Evolutionary conservation across 2,888 invertebrate genomes (phyloP), one percentile per base, ranked within the genome.

Genomic region (Glaucopsyche alexis): DNA sequence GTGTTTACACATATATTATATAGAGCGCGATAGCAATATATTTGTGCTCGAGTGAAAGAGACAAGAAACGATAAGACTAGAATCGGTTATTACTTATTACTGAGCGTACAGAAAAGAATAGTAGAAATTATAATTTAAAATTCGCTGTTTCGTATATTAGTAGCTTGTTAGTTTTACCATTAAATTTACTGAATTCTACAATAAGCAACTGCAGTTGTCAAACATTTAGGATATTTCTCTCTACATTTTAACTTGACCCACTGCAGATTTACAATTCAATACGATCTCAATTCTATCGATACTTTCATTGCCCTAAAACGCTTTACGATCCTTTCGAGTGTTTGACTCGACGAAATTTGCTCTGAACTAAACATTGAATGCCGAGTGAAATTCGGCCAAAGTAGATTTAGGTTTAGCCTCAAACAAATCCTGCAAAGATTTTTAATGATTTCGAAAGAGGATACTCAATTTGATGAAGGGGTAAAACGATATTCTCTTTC

Each of bases 271-370:
- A 67, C 67, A 67, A 60, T 38, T 60, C 42, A 45, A 47, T 29
- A 42, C 45, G 16, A 45, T 11, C 19, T 45, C 16, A 67, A 67
- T 7, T 69, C 69, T 19, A 29, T 69, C 45, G 13, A 69, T 29
- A 69, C 45, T 45, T 49, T 29, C 19, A 29, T 49, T 69, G 29
- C 69, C 19, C 47, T 47, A 49, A 47, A 69, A 45, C 47, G 69
- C 47, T 69, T 66, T 42, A 66, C 42, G 66, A 42, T 66, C 66
- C 66, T 66, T 42, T 66, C 42, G 42, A 66, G 66, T 66, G 16
- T 42, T 42, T 66, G 66, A 66, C 40, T 66, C 66, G 16, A 42
- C 66, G 42, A 66, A 66, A 42, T 66, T 66, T 66, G 66, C 42
- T 66, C 47, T 7, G 47, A 49, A 49, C 47, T 69, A 69, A 69